Evolutionary conservation across 2,888 invertebrate species (phyloP), one percentile per base, ranked within the genome.

Genomic region (Agrotis clavis): DNA sequence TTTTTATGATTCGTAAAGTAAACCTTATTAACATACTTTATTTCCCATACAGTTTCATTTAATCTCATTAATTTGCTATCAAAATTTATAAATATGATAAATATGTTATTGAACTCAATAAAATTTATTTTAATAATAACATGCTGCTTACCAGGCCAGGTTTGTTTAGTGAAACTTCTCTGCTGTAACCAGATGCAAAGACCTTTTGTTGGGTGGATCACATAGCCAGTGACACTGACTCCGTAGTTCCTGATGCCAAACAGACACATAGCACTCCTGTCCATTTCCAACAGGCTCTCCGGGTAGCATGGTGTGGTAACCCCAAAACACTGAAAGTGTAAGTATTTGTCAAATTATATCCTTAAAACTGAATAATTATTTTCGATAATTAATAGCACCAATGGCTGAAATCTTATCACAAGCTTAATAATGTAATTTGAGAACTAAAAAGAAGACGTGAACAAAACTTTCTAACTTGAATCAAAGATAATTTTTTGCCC

Each of bases 161-260:
- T 99, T 94, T 98, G 98, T 96, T 99, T 99, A 66, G 98, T 98
- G 78, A 98, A 97, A 83, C 99, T 98, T 88, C 99, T 97, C 90
- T 98, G 98, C 92, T 99, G 99, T 87, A 99, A 96, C 99, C 99
- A 99, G 90, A 99, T 97, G 94, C 98, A 98, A 59, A 99, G 95
- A 7, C 99, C 98, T 93, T 98, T 98, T 65, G 97, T 97, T 50
- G 98, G 98, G 94, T 99, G 98, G 90, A 97, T 97, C 66, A 99
- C 98, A 93, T 98, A 99, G 18, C 99, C 99, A 92, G 99, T 99
- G 73, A 99, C 98, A 92, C 99, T 99, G 67, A 99, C 98, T 30
- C 99, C 99, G 94, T 99, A 99, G 93, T 98, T 98, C 85, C 98
- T 97, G 86, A 99, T 98, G 66, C 99, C 99, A 96, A 99, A 99